phyloP scores from a whole-genome alignment of 1,140 invertebrate species.

The Sitophilus oryzae region DNA sequence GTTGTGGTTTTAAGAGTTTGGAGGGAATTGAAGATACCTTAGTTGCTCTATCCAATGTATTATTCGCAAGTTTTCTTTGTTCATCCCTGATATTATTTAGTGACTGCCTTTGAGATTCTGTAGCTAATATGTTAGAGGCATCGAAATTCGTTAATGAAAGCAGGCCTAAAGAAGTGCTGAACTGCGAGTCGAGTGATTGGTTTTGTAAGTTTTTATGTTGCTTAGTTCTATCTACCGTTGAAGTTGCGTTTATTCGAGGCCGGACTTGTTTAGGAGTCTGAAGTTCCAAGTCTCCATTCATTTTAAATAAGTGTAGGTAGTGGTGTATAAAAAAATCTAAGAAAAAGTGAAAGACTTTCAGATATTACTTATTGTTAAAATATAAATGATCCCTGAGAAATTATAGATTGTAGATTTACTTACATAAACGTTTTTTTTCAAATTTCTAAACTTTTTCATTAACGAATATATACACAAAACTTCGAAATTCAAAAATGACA shows the following conservation, averaged over 20 bases:
- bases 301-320: too few relatives aligned
- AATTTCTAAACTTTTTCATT: neutral
- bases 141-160: constrained; percentile 10
- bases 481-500: neutral
- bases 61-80: constrained; percentile 24
- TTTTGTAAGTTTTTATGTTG: constrained; percentile 2
- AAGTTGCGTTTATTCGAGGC: constrained; percentile 12
- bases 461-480: neutral
- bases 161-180: constrained; percentile 5
- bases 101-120: neutral
- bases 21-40: constrained; percentile 27
- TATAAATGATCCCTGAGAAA: too few relatives aligned
- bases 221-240: constrained; percentile 17
- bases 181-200: neutral
- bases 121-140: constrained; percentile 11
- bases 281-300: neutral
- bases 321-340: too few relatives aligned
- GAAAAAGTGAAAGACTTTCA: too few relatives aligned
- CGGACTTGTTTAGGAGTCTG: constrained; percentile 9
- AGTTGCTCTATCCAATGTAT: constrained; percentile 22
- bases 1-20: constrained; percentile 22
- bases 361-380: too few relatives aligned
- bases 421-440: neutral
- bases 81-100: constrained; percentile 12
- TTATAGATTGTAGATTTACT: too few relatives aligned